Conservation (phyloP, 2,888 invertebrate genomes). For the Thysanoteuthis rhombus region DNA sequence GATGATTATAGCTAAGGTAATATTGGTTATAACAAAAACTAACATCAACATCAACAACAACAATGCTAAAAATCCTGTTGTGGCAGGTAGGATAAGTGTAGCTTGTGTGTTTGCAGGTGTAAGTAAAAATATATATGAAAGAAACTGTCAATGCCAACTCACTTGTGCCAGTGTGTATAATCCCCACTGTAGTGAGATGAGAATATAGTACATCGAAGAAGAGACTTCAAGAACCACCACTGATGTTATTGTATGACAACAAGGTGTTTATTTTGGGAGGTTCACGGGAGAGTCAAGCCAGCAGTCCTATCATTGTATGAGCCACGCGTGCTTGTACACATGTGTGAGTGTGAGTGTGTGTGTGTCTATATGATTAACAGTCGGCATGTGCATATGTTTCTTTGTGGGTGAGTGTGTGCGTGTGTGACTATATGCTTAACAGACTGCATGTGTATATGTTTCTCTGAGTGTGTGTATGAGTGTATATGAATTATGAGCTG, state of each 20-base stretch:
- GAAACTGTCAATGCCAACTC: not conserved
- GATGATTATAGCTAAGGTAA: not conserved
- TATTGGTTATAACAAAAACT: not conserved
- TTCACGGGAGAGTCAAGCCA: not conserved
- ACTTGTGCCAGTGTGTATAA: constrained; percentile 12
- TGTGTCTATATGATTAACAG: not conserved
- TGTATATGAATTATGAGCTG: not conserved
- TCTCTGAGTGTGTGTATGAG: too few species aligned
- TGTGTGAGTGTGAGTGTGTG: not conserved
- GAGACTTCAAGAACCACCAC: not conserved
- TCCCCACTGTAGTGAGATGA: not conserved
- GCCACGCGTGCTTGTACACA: not conserved
- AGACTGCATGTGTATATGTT: not conserved
- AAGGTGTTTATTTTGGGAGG: constrained; percentile 12
- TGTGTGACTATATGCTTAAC: not conserved
- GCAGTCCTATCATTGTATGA: constrained; percentile 12
- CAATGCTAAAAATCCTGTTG: not conserved
- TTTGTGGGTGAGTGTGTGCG: not conserved
- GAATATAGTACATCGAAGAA: not conserved
- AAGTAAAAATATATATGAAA: not conserved
- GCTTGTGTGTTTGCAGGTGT: not conserved
- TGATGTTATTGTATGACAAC: constrained; percentile 12
- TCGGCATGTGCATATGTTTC: not conserved
- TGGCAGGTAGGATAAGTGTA: not conserved
- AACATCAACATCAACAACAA: not conserved